Conservation (phyloP, 2,113 vertebrate genomes). For the Candoia aspera region DNA sequence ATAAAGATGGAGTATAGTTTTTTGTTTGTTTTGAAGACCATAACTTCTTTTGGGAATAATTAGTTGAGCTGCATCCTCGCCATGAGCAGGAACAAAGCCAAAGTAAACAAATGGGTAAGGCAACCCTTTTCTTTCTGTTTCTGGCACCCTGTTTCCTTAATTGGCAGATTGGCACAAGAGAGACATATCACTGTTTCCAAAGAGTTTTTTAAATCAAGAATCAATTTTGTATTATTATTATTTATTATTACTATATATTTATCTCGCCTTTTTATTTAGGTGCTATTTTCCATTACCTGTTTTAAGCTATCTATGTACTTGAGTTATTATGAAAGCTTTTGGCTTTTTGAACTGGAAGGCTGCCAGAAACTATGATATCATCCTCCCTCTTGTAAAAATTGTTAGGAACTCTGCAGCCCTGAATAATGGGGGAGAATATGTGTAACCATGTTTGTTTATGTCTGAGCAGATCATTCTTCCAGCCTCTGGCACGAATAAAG, state of each 20-base stretch:
- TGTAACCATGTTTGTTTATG: background rate
- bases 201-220: background rate
- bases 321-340: background rate
- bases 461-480: conserved; percentile 83
- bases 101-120: background rate
- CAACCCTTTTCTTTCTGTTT: background rate
- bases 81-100: background rate
- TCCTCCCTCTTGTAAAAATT: background rate
- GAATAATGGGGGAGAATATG: background rate
- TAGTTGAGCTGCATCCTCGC: background rate
- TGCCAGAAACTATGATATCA: background rate
- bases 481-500: conserved; percentile 74
- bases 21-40: background rate
- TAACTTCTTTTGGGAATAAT: background rate
- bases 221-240: background rate
- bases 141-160: background rate
- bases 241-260: background rate
- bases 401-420: background rate
- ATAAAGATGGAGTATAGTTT: background rate
- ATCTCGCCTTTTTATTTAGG: background rate
- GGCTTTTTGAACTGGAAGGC: background rate
- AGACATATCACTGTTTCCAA: background rate
- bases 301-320: background rate
- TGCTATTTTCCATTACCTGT: background rate
- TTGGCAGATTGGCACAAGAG: no score